Evolutionary conservation across 2,888 invertebrate genomes (phyloP).

Genomic region (Ophion slaviceki): DNA sequence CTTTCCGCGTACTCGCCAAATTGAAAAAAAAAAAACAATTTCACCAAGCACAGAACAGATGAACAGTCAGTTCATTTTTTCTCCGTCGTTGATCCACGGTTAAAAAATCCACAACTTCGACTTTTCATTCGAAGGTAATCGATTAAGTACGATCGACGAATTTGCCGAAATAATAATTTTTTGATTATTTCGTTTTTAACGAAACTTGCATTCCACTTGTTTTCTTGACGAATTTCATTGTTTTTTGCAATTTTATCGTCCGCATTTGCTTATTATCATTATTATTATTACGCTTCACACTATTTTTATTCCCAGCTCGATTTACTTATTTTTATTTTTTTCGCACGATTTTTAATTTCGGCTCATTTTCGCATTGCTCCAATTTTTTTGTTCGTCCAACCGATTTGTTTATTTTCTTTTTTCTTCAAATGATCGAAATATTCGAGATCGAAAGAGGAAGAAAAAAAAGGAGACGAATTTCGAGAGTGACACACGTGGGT

Average conservation of each 20-base stretch:
- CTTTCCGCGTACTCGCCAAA: neutral
- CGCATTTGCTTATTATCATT: neutral
- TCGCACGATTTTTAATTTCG: too few relatives aligned
- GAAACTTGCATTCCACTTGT: neutral
- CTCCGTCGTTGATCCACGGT: neutral
- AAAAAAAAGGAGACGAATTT: neutral
- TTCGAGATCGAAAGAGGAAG: neutral
- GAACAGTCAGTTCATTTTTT: neutral
- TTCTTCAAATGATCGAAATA: neutral
- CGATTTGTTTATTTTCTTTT: too few relatives aligned
- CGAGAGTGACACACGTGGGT: slow-evolving; percentile 7
- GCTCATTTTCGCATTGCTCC: too few relatives aligned
- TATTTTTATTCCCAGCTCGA: neutral
- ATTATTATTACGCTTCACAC: neutral
- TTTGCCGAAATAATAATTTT: too few relatives aligned
- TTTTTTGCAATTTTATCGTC: neutral
- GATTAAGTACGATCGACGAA: too few relatives aligned
- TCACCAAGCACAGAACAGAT: neutral
- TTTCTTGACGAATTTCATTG: neutral
- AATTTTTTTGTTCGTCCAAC: too few relatives aligned
- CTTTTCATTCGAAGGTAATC: too few relatives aligned
- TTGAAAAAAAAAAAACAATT: neutral
- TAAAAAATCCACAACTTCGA: neutral
- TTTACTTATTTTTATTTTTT: neutral
- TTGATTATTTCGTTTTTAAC: neutral